phyloP scores from a whole-genome alignment of 2,113 vertebrate species.

The Barbus barbus region DNA sequence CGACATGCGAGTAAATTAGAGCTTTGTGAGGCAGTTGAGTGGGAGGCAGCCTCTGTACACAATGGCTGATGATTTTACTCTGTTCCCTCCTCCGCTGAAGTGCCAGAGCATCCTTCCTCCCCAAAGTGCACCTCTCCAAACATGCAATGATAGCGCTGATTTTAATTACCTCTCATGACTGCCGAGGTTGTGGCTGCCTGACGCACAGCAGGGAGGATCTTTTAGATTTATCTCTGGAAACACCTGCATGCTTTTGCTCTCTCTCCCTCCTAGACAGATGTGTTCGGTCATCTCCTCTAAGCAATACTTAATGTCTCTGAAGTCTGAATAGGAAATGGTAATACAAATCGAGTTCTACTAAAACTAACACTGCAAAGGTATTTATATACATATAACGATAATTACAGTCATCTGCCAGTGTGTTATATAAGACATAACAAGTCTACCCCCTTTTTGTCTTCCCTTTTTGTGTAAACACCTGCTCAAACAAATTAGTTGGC shows the following conservation, averaged over 20 bases:
- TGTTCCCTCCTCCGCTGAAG: slow-evolving; percentile 46
- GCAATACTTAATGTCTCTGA: slow-evolving; percentile 34
- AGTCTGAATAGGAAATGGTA: neutral
- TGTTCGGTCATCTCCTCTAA: slow-evolving; percentile 33
- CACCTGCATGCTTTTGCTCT: slow-evolving; percentile 52
- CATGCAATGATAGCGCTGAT: slow-evolving; percentile 55
- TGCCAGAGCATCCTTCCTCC: slow-evolving; percentile 51
- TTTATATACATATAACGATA: neutral
- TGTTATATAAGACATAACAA: slow-evolving; percentile 25
- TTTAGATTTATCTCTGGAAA: slow-evolving; percentile 55
- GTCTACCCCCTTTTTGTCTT: neutral
- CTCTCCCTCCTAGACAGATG: slow-evolving; percentile 39
- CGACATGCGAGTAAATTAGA: slow-evolving; percentile 14
- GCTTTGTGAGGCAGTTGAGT: slow-evolving; percentile 30
- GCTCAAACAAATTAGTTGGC: slow-evolving; percentile 17
- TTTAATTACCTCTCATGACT: slow-evolving; percentile 53
- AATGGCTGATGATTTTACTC: slow-evolving; percentile 50
- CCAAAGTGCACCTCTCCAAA: slow-evolving; percentile 50
- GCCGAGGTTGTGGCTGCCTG: slow-evolving; percentile 41
- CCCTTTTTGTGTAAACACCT: slow-evolving; percentile 5
- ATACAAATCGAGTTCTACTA: neutral
- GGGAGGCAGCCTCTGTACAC: slow-evolving; percentile 41
- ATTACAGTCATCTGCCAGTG: slow-evolving; percentile 20
- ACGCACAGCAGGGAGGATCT: slow-evolving; percentile 39
- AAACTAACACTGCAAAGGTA: neutral